Percentiles rank a stretch among this genome's conserved stretches.
Conservation (phyloP, 2,888 invertebrate genomes). For the Endomychus coccineus region DNA sequence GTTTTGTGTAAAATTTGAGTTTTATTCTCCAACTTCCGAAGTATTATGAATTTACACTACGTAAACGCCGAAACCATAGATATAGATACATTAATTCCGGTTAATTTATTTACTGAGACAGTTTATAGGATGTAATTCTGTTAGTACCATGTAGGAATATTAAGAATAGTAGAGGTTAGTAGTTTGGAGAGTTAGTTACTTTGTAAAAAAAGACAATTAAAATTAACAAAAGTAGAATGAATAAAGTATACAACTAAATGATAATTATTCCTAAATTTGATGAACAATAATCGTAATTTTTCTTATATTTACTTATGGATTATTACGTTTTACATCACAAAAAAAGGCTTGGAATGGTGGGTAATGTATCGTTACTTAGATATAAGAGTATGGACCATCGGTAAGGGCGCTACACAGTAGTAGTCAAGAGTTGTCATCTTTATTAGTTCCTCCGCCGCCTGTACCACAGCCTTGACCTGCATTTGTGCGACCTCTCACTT, state of each 20-base stretch:
- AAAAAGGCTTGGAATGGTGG: constrained; percentile 34
- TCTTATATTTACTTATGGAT: not conserved
- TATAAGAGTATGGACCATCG: constrained; percentile 94
- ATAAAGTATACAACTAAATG: not conserved
- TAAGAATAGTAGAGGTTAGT: too few relatives aligned
- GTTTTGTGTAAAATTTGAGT: too few relatives aligned
- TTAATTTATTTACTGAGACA: too few relatives aligned
- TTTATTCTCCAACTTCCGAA: too few relatives aligned
- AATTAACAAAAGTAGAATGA: too few relatives aligned
- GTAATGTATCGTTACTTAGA: constrained; percentile 47
- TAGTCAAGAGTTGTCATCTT: constrained; percentile 97
- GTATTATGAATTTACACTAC: too few relatives aligned
- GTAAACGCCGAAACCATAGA: too few relatives aligned
- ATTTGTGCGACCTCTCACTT: constrained; percentile 57
- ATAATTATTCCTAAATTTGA: not conserved
- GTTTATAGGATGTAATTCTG: too few relatives aligned
- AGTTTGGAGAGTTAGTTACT: too few relatives aligned
- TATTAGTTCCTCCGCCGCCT: constrained; percentile 62
- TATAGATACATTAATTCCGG: too few relatives aligned
- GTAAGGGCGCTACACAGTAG: constrained; percentile 99
- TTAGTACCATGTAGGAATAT: too few relatives aligned
- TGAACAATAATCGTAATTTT: constrained; percentile 6
- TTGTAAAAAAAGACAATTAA: too few relatives aligned
- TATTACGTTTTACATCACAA: constrained; percentile 3
- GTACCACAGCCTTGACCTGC: constrained; percentile 52